These are phyloP conservation scores for Psittacula derbiana DNA, from an alignment of 2,797 vertebrate species.

Conservation along the genomic window DNA sequence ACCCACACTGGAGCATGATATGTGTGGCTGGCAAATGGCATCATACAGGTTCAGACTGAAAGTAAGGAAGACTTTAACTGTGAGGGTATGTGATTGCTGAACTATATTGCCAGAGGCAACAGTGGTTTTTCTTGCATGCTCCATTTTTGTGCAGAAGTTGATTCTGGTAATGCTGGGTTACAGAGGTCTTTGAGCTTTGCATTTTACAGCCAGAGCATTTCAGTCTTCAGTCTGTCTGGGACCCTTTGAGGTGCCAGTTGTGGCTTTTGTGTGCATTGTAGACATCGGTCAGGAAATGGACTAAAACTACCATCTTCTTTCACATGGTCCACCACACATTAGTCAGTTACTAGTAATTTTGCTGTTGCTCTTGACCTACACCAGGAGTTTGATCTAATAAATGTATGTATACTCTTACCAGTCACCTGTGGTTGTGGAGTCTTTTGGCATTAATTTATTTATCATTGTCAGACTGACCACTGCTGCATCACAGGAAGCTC, in stretches of 20 bases:
- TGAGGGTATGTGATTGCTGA: not conserved
- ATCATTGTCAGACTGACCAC: not conserved
- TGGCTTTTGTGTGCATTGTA: not conserved
- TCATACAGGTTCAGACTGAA: not conserved
- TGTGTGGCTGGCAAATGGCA: not conserved
- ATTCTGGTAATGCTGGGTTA: not conserved
- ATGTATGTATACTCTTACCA: not conserved
- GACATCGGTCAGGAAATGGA: not conserved
- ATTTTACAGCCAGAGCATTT: not conserved
- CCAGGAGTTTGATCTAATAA: not conserved
- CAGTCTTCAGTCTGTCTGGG: not conserved
- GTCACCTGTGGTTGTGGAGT: not conserved
- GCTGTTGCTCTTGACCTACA: not conserved
- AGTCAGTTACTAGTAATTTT: not conserved
- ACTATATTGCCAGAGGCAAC: not conserved
- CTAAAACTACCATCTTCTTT: not conserved
- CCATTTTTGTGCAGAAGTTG: not conserved
- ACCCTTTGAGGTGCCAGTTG: not conserved
- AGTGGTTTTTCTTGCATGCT: not conserved
- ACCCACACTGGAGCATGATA: rapidly evolving
- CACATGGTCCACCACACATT: not conserved
- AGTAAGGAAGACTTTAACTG: not conserved
- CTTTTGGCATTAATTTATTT: not conserved
- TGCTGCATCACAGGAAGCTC: not conserved
- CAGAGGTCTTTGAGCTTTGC: not conserved